Evolutionary conservation across 2,113 vertebrate species (phyloP).

Genomic region (Shinisaurus crocodilurus): DNA sequence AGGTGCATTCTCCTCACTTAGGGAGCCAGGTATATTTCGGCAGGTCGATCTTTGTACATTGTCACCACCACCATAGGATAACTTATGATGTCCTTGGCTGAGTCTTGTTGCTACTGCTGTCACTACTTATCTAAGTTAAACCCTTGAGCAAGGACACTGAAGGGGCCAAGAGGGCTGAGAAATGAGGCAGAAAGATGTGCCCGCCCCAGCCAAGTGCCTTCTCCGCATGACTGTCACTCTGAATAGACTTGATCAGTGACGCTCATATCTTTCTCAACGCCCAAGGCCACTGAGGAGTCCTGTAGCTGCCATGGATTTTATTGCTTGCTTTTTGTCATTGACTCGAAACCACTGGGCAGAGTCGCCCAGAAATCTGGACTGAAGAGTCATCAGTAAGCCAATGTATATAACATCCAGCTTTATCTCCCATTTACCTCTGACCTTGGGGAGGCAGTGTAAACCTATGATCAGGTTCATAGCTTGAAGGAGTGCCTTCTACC

Average conservation of each 20-base stretch:
- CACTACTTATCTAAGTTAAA: not conserved
- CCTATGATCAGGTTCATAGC: not conserved
- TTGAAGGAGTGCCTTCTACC: not conserved
- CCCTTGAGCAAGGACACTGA: not conserved
- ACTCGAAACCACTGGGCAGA: not conserved
- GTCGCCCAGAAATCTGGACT: not conserved
- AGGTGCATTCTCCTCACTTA: not conserved
- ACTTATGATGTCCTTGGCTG: not conserved
- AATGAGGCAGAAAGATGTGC: not conserved
- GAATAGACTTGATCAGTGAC: not conserved
- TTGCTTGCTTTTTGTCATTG: too few species aligned
- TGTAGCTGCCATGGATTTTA: not conserved
- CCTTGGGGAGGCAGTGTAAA: not conserved
- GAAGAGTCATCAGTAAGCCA: not conserved
- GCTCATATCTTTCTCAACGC: not conserved
- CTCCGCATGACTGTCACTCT: not conserved
- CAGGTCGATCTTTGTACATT: not conserved
- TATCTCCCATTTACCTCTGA: not conserved
- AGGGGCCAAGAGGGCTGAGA: not conserved
- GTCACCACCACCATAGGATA: not conserved
- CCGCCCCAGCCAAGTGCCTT: not conserved
- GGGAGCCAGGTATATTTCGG: not conserved
- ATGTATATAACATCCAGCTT: too few species aligned
- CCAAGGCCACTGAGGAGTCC: not conserved
- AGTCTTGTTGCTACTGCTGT: not conserved